Conservation (phyloP, 2,888 invertebrate genomes). For the Polydrusus tereticollis region DNA sequence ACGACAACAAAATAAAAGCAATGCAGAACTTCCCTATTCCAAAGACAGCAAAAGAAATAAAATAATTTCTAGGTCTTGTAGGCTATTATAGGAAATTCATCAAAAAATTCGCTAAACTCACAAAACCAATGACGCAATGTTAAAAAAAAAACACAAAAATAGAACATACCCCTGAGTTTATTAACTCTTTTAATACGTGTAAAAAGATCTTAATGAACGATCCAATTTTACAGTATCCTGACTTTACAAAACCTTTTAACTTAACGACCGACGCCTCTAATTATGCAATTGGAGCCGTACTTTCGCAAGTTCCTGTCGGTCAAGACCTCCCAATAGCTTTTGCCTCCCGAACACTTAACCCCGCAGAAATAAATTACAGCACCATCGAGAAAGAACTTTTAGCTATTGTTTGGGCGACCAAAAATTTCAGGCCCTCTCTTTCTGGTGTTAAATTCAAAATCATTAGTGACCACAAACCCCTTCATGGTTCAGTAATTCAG, state of each 20-base stretch:
- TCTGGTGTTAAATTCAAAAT: slow-evolving; percentile 4
- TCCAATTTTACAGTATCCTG: slow-evolving; percentile 33
- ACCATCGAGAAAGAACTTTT: slow-evolving; percentile 16
- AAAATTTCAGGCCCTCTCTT: slow-evolving; percentile 16
- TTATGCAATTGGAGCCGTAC: slow-evolving; percentile 25
- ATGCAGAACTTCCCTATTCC: slow-evolving; percentile 33
- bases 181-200: slow-evolving; percentile 14
- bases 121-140: too few relatives aligned
- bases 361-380: neutral
- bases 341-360: slow-evolving; percentile 14
- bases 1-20: slow-evolving; percentile 26
- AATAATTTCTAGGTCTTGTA: slow-evolving; percentile 31
- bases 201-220: slow-evolving; percentile 23
- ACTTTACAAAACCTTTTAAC: slow-evolving; percentile 35
- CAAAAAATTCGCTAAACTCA: too few relatives aligned
- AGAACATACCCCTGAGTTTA: slow-evolving; percentile 27
- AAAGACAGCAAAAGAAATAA: slow-evolving; percentile 36
- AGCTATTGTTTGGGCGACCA: slow-evolving; percentile 2
- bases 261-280: slow-evolving; percentile 36
- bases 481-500: too few relatives aligned
- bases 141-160: too few relatives aligned
- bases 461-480: slow-evolving; percentile 49
- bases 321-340: slow-evolving; percentile 18
- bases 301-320: slow-evolving; percentile 28
- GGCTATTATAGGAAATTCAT: slow-evolving; percentile 28